Evolutionary conservation across 2,888 invertebrate species (phyloP).

Genomic region (Acronicta leporina): DNA sequence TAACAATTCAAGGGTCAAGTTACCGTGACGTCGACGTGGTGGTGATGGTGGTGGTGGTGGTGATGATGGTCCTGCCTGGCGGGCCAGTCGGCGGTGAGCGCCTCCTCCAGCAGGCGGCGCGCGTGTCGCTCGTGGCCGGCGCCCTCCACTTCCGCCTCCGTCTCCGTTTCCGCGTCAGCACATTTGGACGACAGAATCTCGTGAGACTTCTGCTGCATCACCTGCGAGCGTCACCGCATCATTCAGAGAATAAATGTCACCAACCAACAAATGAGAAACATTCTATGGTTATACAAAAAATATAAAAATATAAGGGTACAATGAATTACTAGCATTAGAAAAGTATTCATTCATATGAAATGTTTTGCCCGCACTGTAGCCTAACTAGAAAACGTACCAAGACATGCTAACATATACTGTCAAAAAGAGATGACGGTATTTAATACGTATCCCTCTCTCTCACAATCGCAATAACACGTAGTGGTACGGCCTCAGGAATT

Average conservation of each 20-base stretch:
- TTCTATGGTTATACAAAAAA: not conserved
- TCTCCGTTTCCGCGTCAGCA: slow-evolving; percentile 57
- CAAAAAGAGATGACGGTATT: too few species aligned
- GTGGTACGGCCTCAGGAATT: too few species aligned
- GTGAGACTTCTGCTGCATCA: slow-evolving; percentile 88
- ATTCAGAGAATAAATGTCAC: slow-evolving; percentile 48
- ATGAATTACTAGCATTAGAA: too few species aligned
- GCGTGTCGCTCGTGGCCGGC: slow-evolving; percentile 77
- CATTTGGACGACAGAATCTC: slow-evolving; percentile 84
- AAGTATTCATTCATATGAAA: too few species aligned
- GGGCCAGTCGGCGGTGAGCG: slow-evolving; percentile 79
- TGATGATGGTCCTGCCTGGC: slow-evolving; percentile 67
- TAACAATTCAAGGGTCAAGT: too few species aligned
- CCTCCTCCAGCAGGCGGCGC: slow-evolving; percentile 82
- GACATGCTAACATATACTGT: too few species aligned
- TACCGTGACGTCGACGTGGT: slow-evolving; percentile 68
- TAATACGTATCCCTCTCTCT: too few species aligned
- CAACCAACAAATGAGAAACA: not conserved
- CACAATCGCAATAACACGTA: too few species aligned
- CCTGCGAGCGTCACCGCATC: slow-evolving; percentile 66
- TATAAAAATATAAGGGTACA: too few species aligned
- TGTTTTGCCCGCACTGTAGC: too few species aligned
- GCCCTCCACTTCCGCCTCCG: slow-evolving; percentile 52
- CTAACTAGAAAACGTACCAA: too few species aligned
- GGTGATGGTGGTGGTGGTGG: slow-evolving; percentile 65